Conservation (phyloP, 2,113 vertebrate genomes). For the Perccottus glenii region DNA sequence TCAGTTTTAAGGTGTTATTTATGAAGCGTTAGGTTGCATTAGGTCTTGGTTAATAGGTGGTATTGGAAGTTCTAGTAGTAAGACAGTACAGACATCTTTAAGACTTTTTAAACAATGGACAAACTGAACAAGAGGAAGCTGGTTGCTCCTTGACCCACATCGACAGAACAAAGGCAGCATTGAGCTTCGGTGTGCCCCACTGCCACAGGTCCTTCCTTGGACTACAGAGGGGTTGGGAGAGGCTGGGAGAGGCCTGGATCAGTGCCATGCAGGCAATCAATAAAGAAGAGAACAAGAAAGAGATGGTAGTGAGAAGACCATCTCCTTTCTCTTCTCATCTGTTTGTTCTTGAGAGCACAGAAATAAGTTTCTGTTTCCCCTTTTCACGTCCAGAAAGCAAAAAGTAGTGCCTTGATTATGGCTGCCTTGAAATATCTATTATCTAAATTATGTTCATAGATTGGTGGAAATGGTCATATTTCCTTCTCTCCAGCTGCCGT, state of each 20-base stretch:
- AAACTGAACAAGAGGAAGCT: conserved; percentile 37
- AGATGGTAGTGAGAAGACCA: conserved; percentile 73
- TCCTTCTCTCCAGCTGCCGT: conserved; percentile 22
- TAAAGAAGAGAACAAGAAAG: conserved; percentile 74
- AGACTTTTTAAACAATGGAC: neutral
- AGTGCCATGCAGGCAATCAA: conserved; percentile 79
- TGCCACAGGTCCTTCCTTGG: conserved; percentile 62
- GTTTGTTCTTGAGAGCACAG: conserved; percentile 40
- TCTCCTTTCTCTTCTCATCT: conserved; percentile 47
- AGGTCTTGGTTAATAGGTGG: no score
- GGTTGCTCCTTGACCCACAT: conserved; percentile 77
- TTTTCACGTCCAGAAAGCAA: no score
- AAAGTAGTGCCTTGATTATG: no score
- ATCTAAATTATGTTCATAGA: neutral
- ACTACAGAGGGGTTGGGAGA: conserved; percentile 64
- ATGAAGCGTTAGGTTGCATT: no score
- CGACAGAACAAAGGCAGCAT: conserved; percentile 77
- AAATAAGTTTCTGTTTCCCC: conserved; percentile 3
- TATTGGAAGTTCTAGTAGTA: no score
- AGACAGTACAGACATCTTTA: no score
- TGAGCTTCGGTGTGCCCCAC: conserved; percentile 64
- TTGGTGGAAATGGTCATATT: neutral
- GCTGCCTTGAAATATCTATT: no score
- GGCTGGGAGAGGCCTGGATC: conserved; percentile 65
- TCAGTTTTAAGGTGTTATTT: no score